Conservation (phyloP, 2,797 vertebrate genomes). For the Macropodus opercularis region DNA sequence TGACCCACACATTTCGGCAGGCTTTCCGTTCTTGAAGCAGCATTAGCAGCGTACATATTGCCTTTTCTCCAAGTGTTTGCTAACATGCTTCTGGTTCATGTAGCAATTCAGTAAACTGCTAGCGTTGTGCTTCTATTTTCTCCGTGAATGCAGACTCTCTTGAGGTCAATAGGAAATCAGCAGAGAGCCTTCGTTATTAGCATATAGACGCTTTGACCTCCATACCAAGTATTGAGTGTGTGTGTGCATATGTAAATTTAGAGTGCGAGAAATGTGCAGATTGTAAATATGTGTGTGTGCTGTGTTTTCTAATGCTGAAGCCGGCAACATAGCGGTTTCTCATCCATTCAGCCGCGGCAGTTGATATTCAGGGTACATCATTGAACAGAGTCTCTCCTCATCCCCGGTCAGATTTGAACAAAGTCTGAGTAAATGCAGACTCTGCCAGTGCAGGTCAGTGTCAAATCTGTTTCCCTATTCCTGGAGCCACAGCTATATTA, state of each 20-base stretch:
- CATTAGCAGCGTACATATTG: constrained; percentile 11
- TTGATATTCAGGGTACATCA: constrained; percentile 58
- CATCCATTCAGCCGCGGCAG: constrained; percentile 32
- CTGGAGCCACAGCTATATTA: constrained; percentile 55
- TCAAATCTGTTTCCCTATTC: constrained; percentile 63
- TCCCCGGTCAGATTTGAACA: constrained; percentile 59
- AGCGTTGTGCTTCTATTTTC: constrained; percentile 67
- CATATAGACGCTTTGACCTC: constrained; percentile 79
- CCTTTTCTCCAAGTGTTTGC: constrained; percentile 43
- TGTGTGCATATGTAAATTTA: constrained; percentile 19
- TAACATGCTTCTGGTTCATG: constrained; percentile 70
- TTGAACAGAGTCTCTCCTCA: constrained; percentile 50
- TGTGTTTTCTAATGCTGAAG: constrained; percentile 7
- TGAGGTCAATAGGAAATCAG: constrained; percentile 79
- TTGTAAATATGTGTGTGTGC: too few relatives aligned
- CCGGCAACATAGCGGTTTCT: constrained; percentile 20
- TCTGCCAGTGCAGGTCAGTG: constrained; percentile 55
- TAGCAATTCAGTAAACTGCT: constrained; percentile 69
- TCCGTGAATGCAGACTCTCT: constrained; percentile 58
- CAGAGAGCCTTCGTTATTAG: constrained; percentile 73
- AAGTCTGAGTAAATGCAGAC: constrained; percentile 64
- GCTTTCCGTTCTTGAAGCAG: constrained; percentile 8
- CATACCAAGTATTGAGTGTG: constrained; percentile 35
- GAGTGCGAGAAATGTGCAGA: constrained; percentile 14
- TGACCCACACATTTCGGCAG: not conserved